phyloP scores from a whole-genome alignment of 2,888 invertebrate species.

The Labia minor region DNA sequence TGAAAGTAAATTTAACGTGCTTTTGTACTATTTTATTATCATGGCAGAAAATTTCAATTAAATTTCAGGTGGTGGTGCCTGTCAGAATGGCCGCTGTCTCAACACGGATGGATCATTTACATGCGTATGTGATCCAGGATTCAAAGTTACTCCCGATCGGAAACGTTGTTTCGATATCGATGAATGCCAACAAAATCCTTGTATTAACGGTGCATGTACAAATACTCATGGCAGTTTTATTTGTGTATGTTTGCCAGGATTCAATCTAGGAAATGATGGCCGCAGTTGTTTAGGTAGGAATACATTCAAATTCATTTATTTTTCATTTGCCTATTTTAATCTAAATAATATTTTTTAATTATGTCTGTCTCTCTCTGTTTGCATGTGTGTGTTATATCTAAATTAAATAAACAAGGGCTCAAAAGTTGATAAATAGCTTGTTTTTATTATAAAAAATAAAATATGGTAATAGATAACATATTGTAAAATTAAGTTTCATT shows the following conservation, averaged over 20 bases:
- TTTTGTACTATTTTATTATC: too few relatives aligned
- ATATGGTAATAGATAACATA: too few relatives aligned
- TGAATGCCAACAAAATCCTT: slow-evolving; percentile 54
- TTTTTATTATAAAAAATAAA: too few relatives aligned
- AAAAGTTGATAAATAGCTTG: too few relatives aligned
- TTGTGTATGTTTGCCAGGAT: slow-evolving; percentile 57
- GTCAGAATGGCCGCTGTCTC: slow-evolving; percentile 55
- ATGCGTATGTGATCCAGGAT: slow-evolving; percentile 58
- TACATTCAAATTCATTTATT: neutral
- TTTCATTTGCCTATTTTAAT: too few relatives aligned
- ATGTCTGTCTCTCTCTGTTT: too few relatives aligned
- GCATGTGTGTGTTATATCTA: too few relatives aligned
- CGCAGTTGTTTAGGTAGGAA: slow-evolving; percentile 58
- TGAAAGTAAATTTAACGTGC: too few relatives aligned
- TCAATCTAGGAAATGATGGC: slow-evolving; percentile 62
- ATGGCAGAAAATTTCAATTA: too few relatives aligned
- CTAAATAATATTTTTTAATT: neutral
- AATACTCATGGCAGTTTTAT: slow-evolving; percentile 60
- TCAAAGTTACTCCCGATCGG: slow-evolving; percentile 48
- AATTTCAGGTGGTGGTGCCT: slow-evolving; percentile 28
- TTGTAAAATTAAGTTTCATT: too few relatives aligned
- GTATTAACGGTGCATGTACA: slow-evolving; percentile 56
- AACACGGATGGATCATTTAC: slow-evolving; percentile 60
- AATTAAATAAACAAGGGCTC: too few relatives aligned
- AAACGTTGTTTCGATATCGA: slow-evolving; percentile 59